Evolutionary conservation across 1,140 invertebrate genomes (phyloP), one percentile per base, ranked within the genome.

Genomic region (Zaprionus nigranus): DNA sequence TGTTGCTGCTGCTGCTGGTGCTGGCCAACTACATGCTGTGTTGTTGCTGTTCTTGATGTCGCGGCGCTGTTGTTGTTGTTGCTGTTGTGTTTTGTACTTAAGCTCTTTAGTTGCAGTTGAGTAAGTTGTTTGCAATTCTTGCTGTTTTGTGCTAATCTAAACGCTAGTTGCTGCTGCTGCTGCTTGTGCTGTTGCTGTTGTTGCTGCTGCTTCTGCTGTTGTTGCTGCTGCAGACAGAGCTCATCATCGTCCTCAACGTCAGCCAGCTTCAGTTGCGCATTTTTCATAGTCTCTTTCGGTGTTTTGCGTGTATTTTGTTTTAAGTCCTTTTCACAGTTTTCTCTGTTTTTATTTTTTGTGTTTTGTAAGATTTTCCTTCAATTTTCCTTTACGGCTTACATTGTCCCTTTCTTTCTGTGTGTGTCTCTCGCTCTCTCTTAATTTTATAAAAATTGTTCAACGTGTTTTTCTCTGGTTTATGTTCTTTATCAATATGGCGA

Each of bases 271-370:
- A 84, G 85, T 90, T 90, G 85, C 88, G 85, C 85, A 88, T 88
- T 90, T 88, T 88, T 88, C 85, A 88, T 88, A 88, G 86, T 88
- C 85, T 90, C 86, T 90, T 81, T 90, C 80, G 82, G 81, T 85
- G 79, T 78, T 75, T 79, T 74, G 85, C 81, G 79, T 83, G 79
- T 85, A 90, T 90, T 78, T 82, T 60, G 61, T 78, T 67, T 66
- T 80, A 70, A 74, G 66, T 60, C 69, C 59, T 66, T 74, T 72
- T 57, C 54, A 24, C 49, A 53, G 43, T 70, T 64, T 30, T 68
- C 9, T 65, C 17, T 61, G 43, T 26, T 68, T 20, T 30, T 43
- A n/a, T 49, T 71, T 54, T 70, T 64, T 59, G 17, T 43, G 1
- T 15, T 0, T 13, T 43, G n/a, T n/a, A 6, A n/a, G 15, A n/a